phyloP scores from a whole-genome alignment of 1,140 invertebrate species.

The Halotydeus destructor region DNA sequence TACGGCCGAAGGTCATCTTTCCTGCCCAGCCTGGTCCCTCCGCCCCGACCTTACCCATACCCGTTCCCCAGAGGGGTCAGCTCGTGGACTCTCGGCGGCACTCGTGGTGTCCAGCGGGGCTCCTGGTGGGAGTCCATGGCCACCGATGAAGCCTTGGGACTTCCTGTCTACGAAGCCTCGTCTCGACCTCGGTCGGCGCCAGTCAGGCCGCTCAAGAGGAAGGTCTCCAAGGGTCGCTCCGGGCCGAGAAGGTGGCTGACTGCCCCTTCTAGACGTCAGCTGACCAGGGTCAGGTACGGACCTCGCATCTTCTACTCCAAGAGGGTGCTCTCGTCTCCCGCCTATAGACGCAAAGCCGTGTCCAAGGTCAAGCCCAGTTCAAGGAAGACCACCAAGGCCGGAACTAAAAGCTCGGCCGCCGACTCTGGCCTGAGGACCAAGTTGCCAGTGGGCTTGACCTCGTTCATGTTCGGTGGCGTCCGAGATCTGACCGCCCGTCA shows the following conservation, averaged over 20 bases:
- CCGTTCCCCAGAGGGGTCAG: background rate
- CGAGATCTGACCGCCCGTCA: conserved; percentile 10
- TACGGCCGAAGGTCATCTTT: background rate
- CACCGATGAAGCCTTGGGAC: conserved; percentile 1
- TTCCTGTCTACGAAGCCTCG: too few species aligned
- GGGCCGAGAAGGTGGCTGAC: too few species aligned
- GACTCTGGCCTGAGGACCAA: conserved; percentile 7
- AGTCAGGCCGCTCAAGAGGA: too few species aligned
- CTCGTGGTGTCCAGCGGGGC: background rate
- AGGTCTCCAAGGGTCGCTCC: too few species aligned
- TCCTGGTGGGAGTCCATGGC: background rate
- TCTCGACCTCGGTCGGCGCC: too few species aligned
- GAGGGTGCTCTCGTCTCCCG: too few species aligned
- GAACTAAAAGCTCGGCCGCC: background rate
- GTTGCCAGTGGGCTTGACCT: conserved; percentile 12
- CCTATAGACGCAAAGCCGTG: too few species aligned
- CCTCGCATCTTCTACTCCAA: too few species aligned
- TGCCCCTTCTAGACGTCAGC: too few species aligned
- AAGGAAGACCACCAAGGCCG: too few species aligned
- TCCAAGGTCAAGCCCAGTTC: too few species aligned
- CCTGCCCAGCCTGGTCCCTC: background rate
- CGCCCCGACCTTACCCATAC: background rate
- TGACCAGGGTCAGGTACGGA: too few species aligned
- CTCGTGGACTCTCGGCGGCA: background rate
- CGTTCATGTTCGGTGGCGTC: conserved; percentile 10